These are phyloP conservation scores for Digitonthophagus gazella DNA, from an alignment of 2,888 invertebrate species.

Conservation along the genomic window DNA sequence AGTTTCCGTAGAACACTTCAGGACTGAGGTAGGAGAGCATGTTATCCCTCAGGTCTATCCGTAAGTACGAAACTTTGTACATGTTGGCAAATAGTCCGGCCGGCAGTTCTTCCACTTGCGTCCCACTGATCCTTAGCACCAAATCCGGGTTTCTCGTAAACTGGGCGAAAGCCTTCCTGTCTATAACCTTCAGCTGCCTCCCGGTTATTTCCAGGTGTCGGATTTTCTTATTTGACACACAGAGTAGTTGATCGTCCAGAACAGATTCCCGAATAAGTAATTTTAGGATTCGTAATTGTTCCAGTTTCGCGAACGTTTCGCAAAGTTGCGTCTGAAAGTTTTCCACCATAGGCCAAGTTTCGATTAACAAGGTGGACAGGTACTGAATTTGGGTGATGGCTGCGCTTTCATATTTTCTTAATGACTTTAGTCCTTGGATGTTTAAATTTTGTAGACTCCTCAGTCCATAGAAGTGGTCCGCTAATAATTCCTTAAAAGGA, in stretches of 20 bases:
- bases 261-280: constrained; percentile 73
- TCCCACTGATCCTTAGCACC: constrained; percentile 72
- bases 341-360: constrained; percentile 74
- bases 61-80: constrained; percentile 75
- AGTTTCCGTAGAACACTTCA: constrained; percentile 83
- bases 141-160: constrained; percentile 74
- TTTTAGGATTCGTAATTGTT: constrained; percentile 71
- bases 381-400: constrained; percentile 70
- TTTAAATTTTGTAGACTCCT: constrained; percentile 71
- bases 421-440: constrained; percentile 69
- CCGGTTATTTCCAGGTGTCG: constrained; percentile 80
- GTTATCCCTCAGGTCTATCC: constrained; percentile 80
- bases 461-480: constrained; percentile 70
- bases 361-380: constrained; percentile 67
- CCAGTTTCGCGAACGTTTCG: constrained; percentile 68
- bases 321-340: constrained; percentile 62
- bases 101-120: constrained; percentile 76
- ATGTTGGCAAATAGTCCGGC: constrained; percentile 75
- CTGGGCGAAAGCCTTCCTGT: constrained; percentile 74
- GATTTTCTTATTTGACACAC: constrained; percentile 76
- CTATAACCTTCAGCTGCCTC: constrained; percentile 67
- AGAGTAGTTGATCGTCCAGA: constrained; percentile 73
- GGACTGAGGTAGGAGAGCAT: constrained; percentile 76
- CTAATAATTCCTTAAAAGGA: constrained; percentile 69
- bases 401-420: constrained; percentile 73